phyloP scores from a whole-genome alignment of 2,113 vertebrate genomes.

The Brachypteracias leptosomus region DNA sequence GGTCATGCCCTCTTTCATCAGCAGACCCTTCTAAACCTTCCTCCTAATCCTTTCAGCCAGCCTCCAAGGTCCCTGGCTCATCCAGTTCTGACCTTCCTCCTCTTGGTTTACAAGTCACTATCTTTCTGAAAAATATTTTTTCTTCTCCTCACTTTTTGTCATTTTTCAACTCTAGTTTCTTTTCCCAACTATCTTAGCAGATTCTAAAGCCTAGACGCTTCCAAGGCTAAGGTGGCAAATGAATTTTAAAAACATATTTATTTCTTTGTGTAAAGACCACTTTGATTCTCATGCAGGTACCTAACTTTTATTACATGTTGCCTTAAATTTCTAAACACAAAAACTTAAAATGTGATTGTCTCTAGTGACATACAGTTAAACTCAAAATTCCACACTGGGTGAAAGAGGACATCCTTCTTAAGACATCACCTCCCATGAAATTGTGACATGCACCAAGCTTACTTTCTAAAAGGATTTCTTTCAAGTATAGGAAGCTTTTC shows the following conservation, averaged over 20 bases:
- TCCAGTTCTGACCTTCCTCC: background rate
- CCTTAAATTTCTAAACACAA: background rate
- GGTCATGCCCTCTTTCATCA: background rate
- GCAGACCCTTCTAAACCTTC: background rate
- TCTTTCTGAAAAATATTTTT: background rate
- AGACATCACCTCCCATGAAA: background rate
- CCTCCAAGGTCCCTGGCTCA: background rate
- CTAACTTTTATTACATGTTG: background rate
- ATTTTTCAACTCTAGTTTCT: background rate
- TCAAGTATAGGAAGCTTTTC: background rate
- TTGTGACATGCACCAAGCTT: background rate
- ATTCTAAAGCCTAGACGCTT: background rate
- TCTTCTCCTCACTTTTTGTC: background rate
- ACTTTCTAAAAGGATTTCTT: background rate
- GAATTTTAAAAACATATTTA: background rate
- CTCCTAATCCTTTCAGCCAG: background rate
- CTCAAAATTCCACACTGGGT: background rate
- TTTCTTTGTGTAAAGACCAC: background rate
- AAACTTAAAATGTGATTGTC: background rate
- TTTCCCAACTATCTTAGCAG: background rate
- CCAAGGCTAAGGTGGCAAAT: background rate
- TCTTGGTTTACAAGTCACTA: background rate
- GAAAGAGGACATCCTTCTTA: background rate
- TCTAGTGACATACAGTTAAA: background rate
- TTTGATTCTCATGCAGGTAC: background rate